phyloP scores from a whole-genome alignment of 1,140 invertebrate species.

The Brachionus rotundiformis region DNA sequence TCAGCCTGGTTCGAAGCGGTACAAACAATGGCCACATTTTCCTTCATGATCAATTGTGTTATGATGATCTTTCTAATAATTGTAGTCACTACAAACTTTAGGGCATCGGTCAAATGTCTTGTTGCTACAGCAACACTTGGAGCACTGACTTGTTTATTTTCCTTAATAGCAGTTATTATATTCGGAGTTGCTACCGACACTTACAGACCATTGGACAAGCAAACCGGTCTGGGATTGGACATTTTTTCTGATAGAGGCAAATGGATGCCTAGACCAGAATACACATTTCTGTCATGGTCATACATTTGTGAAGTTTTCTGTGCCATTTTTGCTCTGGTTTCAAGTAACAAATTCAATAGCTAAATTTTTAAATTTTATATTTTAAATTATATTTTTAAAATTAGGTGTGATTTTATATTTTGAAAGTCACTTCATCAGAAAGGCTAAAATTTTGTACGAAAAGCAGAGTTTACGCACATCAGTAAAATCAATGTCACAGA shows the following conservation, averaged over 20 bases:
- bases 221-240: conserved; percentile 27
- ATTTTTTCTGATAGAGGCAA: conserved; percentile 45
- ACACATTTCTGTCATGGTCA: conserved; percentile 51
- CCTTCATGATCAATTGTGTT: conserved; percentile 20
- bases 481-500: conserved; percentile 49
- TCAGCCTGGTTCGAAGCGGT: conserved; percentile 50
- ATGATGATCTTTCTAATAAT: conserved; percentile 42
- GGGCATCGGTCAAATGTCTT: conserved; percentile 46
- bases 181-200: conserved; percentile 36
- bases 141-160: conserved; percentile 36
- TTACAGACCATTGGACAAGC: conserved; percentile 42
- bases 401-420: conserved; percentile 44
- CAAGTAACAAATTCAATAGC: not conserved
- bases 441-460: conserved; percentile 49
- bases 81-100: conserved; percentile 17
- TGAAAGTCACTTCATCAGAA: conserved; percentile 48
- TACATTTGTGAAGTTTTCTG: conserved; percentile 45
- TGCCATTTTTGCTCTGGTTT: conserved; percentile 39
- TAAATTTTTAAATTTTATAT: not conserved
- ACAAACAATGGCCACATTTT: conserved; percentile 47
- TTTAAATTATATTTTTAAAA: not conserved
- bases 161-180: conserved; percentile 31
- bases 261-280: conserved; percentile 52
- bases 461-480: conserved; percentile 44
- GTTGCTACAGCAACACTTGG: conserved; percentile 23